Percentiles rank a stretch among this genome's conserved stretches.
phyloP scores from a whole-genome alignment of 2,888 invertebrate species.

The Adelphocoris suturalis region DNA sequence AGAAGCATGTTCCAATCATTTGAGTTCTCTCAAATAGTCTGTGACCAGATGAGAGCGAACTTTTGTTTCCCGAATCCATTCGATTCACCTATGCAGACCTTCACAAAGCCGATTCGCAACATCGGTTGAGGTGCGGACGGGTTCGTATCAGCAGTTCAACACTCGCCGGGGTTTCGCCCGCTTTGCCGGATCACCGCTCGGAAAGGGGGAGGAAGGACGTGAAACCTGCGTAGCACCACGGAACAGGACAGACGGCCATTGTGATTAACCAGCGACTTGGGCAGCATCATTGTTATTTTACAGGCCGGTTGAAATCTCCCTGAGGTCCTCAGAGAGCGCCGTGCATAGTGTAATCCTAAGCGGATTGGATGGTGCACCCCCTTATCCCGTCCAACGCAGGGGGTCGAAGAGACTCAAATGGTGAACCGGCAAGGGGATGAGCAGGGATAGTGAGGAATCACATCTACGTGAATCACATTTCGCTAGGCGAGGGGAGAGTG shows the following conservation, averaged over 20 bases:
- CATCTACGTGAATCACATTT: slow-evolving; percentile 70
- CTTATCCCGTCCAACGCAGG: neutral
- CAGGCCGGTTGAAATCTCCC: slow-evolving; percentile 65
- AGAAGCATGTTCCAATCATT: neutral
- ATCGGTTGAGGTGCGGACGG: neutral
- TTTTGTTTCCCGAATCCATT: slow-evolving; percentile 4
- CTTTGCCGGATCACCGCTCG: neutral
- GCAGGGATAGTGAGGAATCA: slow-evolving; percentile 62
- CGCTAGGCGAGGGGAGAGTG: slow-evolving; percentile 41
- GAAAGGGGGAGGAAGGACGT: neutral
- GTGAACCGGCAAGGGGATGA: slow-evolving; percentile 54
- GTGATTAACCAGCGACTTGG: slow-evolving; percentile 50
- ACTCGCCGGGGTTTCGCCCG: slow-evolving; percentile 16
- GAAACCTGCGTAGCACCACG: slow-evolving; percentile 9
- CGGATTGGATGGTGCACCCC: slow-evolving; percentile 57
- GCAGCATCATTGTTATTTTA: slow-evolving; percentile 68
- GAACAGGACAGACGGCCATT: slow-evolving; percentile 27
- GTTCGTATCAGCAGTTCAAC: slow-evolving; percentile 44
- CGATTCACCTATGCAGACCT: neutral
- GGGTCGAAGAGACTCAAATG: slow-evolving; percentile 29
- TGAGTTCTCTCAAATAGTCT: neutral
- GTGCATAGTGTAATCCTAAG: slow-evolving; percentile 70
- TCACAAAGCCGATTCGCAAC: slow-evolving; percentile 25
- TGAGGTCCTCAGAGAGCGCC: slow-evolving; percentile 43
- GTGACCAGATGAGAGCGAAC: neutral